Percentiles rank a stretch among this genome's conserved stretches.
phyloP scores from a whole-genome alignment of 2,888 invertebrate species.

The Yponomeuta sedellus region DNA sequence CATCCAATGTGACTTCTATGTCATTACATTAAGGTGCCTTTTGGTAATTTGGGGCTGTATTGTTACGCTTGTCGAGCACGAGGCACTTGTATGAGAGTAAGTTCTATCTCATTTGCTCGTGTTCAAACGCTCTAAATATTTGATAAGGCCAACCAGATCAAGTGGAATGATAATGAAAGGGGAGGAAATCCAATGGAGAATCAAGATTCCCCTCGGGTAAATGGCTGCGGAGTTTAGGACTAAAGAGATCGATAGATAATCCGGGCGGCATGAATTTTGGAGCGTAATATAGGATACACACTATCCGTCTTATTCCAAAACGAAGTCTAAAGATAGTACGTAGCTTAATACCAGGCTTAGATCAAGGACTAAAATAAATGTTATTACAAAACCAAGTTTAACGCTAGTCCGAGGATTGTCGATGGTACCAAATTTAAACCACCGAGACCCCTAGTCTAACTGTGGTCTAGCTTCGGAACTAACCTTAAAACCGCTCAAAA shows the following conservation, averaged over 20 bases:
- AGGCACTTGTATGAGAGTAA: constrained; percentile 20
- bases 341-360: too few species aligned
- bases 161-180: constrained; percentile 55
- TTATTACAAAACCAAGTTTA: too few species aligned
- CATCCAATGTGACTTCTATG: neutral
- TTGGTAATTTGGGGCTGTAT: neutral
- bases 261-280: neutral
- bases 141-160: constrained; percentile 68
- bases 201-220: constrained; percentile 11
- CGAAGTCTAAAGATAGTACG: too few species aligned
- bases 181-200: constrained; percentile 43
- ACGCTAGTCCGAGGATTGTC: too few species aligned
- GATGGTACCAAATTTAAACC: too few species aligned
- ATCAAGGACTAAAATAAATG: too few species aligned
- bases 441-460: too few species aligned
- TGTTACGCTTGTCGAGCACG: neutral
- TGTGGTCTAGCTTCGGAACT: too few species aligned
- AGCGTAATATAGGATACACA: neutral
- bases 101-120: constrained; percentile 50
- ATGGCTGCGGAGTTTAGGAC: constrained; percentile 9
- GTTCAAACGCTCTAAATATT: constrained; percentile 70
- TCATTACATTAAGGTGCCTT: neutral
- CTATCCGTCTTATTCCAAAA: too few species aligned
- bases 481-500: too few species aligned
- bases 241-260: constrained; percentile 13